Evolutionary conservation across 2,888 invertebrate genomes (phyloP).

Genomic region (Sminthurinus aureus): DNA sequence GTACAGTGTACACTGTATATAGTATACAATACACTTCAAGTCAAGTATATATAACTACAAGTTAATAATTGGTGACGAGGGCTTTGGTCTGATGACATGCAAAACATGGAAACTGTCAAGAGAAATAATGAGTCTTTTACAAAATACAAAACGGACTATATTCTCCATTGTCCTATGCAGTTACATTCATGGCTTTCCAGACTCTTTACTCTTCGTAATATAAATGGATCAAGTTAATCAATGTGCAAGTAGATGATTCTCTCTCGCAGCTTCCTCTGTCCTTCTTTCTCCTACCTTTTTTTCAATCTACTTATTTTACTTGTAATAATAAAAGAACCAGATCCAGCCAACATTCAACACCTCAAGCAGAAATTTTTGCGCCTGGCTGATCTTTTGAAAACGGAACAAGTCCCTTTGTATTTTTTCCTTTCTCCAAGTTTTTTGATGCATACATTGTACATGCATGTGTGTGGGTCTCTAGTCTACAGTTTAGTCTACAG

Average conservation of each 20-base stretch:
- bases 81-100: slow-evolving; percentile 8
- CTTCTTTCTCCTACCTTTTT: slow-evolving; percentile 5
- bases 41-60: not conserved
- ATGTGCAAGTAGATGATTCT: slow-evolving; percentile 34
- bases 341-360: slow-evolving; percentile 21
- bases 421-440: too few relatives aligned
- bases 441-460: not conserved
- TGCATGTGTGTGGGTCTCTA: not conserved
- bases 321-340: too few relatives aligned
- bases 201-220: slow-evolving; percentile 1
- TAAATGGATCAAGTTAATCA: slow-evolving; percentile 35
- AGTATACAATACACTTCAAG: too few relatives aligned
- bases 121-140: slow-evolving; percentile 35
- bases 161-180: too few relatives aligned
- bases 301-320: not conserved
- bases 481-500: too few relatives aligned
- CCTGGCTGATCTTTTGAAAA: slow-evolving; percentile 30
- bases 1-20: too few relatives aligned
- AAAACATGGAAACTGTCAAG: slow-evolving; percentile 35
- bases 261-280: not conserved
- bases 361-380: slow-evolving; percentile 43
- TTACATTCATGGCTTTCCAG: too few relatives aligned
- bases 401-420: slow-evolving; percentile 13
- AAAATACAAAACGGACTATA: not conserved
- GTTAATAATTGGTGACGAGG: slow-evolving; percentile 25